These are phyloP conservation scores for Cecidostiba fungosa DNA, from an alignment of 2,888 invertebrate genomes.

Conservation along the genomic window DNA sequence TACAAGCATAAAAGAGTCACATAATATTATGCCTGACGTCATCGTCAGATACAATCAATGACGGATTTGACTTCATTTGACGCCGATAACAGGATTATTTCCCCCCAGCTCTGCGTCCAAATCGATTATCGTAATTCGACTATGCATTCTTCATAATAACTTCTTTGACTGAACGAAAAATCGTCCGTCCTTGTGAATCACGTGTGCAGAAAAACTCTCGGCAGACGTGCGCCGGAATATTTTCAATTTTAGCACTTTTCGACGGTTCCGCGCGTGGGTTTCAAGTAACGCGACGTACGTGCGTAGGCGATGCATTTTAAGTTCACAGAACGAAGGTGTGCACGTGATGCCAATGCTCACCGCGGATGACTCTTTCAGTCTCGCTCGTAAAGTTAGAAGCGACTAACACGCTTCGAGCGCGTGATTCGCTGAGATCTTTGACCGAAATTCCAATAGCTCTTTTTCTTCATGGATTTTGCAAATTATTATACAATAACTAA, in stretches of 20 bases:
- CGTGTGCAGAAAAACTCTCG: not conserved
- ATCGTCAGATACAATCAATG: not conserved
- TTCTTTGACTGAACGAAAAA: too few species aligned
- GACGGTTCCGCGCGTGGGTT: not conserved
- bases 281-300: not conserved
- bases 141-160: not conserved
- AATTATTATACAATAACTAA: too few species aligned
- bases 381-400: not conserved
- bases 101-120: not conserved
- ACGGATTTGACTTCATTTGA: conserved; percentile 7
- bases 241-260: not conserved
- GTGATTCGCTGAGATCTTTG: not conserved
- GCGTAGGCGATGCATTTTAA: not conserved
- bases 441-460: not conserved
- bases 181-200: not conserved
- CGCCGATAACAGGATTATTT: not conserved
- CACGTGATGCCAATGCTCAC: not conserved
- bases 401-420: not conserved
- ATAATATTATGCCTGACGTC: conserved; percentile 31
- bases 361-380: not conserved
- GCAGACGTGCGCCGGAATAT: not conserved
- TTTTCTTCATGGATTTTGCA: not conserved
- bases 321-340: not conserved
- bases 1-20: conserved; percentile 13
- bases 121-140: not conserved